These are phyloP conservation scores for Sussaba pulchella DNA, from an alignment of 2,888 invertebrate species.

Conservation along the genomic window DNA sequence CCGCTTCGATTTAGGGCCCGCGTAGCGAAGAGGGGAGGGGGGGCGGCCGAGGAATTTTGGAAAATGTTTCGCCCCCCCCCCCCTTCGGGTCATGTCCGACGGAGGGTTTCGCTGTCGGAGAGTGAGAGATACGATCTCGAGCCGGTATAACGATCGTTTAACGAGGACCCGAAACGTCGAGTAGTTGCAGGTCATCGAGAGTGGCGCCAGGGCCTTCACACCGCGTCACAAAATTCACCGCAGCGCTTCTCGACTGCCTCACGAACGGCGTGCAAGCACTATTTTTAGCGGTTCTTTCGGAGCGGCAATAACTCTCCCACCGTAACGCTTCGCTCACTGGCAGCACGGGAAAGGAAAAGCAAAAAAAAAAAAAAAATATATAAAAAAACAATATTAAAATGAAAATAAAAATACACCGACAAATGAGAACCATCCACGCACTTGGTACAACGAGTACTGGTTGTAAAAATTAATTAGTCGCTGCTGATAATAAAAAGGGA, in stretches of 20 bases:
- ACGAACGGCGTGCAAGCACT: neutral
- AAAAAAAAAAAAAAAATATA: slow-evolving; percentile 17
- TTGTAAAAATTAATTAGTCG: slow-evolving; percentile 64
- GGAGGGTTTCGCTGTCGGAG: slow-evolving; percentile 63
- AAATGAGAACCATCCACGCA: slow-evolving; percentile 58
- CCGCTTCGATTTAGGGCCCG: slow-evolving; percentile 59
- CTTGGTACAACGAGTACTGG: slow-evolving; percentile 49
- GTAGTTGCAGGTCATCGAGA: slow-evolving; percentile 70
- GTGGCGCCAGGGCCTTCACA: slow-evolving; percentile 79
- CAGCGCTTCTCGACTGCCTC: too few relatives aligned
- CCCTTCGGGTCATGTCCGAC: slow-evolving; percentile 39
- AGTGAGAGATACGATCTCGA: slow-evolving; percentile 75
- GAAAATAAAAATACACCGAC: slow-evolving; percentile 47
- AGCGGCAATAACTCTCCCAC: slow-evolving; percentile 47
- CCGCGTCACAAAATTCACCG: slow-evolving; percentile 60
- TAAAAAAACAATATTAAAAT: slow-evolving; percentile 1
- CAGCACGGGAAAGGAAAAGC: neutral
- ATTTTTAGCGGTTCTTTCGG: slow-evolving; percentile 59
- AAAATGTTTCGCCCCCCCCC: slow-evolving; percentile 40
- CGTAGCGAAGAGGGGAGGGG: neutral
- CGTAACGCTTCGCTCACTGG: slow-evolving; percentile 1
- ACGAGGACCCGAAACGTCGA: slow-evolving; percentile 74
- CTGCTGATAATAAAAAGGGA: slow-evolving; percentile 46
- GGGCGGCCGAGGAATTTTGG: slow-evolving; percentile 44
- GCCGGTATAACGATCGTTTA: slow-evolving; percentile 80